Evolutionary conservation across 2,113 vertebrate species (phyloP).

Genomic region (Symphodus melops): DNA sequence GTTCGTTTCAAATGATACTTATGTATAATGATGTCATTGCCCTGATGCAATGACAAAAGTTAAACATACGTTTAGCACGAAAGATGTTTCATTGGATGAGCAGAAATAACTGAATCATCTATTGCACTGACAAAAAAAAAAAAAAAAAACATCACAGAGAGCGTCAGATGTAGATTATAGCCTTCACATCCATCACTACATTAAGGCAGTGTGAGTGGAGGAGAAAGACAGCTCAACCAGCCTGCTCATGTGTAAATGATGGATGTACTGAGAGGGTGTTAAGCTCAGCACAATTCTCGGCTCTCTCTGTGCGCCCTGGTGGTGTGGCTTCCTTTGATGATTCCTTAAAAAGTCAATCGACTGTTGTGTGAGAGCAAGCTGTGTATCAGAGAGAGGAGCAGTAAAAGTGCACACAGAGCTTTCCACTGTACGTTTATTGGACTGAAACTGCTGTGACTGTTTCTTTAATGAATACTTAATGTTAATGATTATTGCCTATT

Average conservation of each 20-base stretch:
- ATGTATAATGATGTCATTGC: not conserved
- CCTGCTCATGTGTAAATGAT: slow-evolving; percentile 33
- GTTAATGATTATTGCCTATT: slow-evolving; percentile 6
- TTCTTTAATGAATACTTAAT: slow-evolving; percentile 22
- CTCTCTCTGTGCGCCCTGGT: slow-evolving; percentile 1
- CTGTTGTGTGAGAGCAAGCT: slow-evolving; percentile 26
- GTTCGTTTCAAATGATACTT: not conserved
- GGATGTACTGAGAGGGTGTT: slow-evolving; percentile 22
- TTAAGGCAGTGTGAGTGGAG: slow-evolving; percentile 3
- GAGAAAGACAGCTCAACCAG: slow-evolving; percentile 1
- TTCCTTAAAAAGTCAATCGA: slow-evolving; percentile 45
- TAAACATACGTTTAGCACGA: no score
- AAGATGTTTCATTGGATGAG: not conserved
- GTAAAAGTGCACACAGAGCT: slow-evolving; percentile 7
- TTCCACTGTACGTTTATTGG: not conserved
- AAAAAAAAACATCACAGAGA: not conserved
- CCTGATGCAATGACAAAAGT: no score
- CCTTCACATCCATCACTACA: not conserved
- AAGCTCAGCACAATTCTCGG: slow-evolving; percentile 41
- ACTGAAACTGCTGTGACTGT: not conserved
- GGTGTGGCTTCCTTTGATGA: slow-evolving; percentile 44
- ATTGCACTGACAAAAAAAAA: no score
- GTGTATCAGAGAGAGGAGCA: slow-evolving; percentile 19
- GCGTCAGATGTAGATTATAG: not conserved
- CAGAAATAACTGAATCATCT: not conserved